phyloP scores from a whole-genome alignment of 2,888 invertebrate genomes.

The Mimumesa dahlbomi region DNA sequence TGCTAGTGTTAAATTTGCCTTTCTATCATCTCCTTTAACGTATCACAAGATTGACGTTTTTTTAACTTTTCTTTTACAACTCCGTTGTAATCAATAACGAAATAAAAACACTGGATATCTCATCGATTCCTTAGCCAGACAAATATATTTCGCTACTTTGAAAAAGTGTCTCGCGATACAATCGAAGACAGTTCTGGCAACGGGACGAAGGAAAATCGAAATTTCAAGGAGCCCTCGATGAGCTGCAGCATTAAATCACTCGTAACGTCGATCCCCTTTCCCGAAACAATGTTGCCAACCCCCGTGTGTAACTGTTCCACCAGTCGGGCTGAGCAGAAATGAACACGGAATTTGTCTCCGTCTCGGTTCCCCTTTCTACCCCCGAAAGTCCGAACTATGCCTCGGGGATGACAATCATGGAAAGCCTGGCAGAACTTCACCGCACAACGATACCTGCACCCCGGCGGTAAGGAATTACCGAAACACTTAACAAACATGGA shows the following conservation, averaged over 20 bases:
- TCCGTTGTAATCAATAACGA: too few relatives aligned
- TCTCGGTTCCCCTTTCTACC: not conserved
- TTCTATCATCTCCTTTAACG: too few relatives aligned
- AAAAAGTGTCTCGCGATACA: not conserved
- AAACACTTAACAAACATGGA: slow-evolving; percentile 50
- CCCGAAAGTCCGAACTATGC: slow-evolving; percentile 13
- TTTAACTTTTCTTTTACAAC: too few relatives aligned
- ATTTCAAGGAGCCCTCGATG: slow-evolving; percentile 21
- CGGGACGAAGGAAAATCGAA: not conserved
- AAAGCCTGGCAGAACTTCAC: slow-evolving; percentile 22
- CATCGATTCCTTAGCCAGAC: too few relatives aligned
- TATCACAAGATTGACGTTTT: too few relatives aligned
- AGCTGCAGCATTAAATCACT: slow-evolving; percentile 47
- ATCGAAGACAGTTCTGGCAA: not conserved
- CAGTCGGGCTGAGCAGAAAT: slow-evolving; percentile 26
- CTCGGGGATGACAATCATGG: slow-evolving; percentile 30
- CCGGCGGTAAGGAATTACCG: slow-evolving; percentile 35
- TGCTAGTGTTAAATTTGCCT: too few relatives aligned
- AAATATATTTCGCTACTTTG: too few relatives aligned
- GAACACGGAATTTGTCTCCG: slow-evolving; percentile 27
- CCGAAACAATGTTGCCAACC: slow-evolving; percentile 37
- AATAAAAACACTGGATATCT: too few relatives aligned
- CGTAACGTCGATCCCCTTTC: slow-evolving; percentile 48
- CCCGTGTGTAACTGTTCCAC: slow-evolving; percentile 8
- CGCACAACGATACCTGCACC: slow-evolving; percentile 14